These are phyloP conservation scores for Zosterops borbonicus DNA, from an alignment of 2,113 vertebrate genomes.

Conservation along the genomic window DNA sequence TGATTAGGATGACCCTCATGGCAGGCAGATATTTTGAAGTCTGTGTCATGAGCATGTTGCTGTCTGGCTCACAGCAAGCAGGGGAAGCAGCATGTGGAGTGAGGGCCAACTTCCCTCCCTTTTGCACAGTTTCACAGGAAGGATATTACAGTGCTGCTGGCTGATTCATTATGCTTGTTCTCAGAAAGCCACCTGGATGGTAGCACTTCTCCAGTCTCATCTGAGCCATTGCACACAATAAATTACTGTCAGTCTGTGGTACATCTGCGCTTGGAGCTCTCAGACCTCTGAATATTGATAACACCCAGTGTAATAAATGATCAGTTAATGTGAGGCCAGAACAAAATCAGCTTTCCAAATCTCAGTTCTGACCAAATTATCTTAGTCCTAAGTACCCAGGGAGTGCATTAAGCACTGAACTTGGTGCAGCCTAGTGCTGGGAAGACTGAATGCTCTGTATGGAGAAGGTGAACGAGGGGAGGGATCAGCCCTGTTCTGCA, in stretches of 20 bases:
- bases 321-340: neutral
- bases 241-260: neutral
- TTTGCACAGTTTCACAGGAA: neutral
- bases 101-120: neutral
- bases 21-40: neutral
- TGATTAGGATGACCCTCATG: neutral
- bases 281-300: neutral
- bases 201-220: neutral
- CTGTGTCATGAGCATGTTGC: neutral
- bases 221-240: neutral
- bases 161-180: neutral
- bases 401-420: neutral
- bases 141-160: neutral
- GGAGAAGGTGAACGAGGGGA: neutral
- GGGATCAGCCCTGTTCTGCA: neutral
- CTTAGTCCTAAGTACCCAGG: neutral
- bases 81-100: accelerated
- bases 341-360: neutral
- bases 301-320: neutral
- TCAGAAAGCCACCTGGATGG: neutral
- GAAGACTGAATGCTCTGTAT: accelerated
- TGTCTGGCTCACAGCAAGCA: accelerated
- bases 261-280: neutral
- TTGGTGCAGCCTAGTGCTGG: neutral
- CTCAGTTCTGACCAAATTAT: neutral